phyloP scores from a whole-genome alignment of 2,888 invertebrate genomes.

The Notocelia uddmanniana region DNA sequence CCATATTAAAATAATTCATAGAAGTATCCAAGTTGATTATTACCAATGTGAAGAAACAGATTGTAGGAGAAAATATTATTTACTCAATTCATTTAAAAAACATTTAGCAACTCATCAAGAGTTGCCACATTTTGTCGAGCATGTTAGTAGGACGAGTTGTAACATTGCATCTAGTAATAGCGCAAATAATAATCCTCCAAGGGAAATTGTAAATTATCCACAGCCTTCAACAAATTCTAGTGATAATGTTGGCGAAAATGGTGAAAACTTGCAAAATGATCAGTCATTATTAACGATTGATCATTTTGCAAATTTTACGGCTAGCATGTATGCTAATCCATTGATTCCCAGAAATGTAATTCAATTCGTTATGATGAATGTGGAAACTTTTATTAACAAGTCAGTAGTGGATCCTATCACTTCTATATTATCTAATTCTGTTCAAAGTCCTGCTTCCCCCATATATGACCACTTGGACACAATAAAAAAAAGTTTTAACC shows the following conservation, averaged over 20 bases:
- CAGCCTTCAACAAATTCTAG: neutral
- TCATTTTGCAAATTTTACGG: conserved; percentile 6
- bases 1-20: neutral
- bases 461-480: neutral
- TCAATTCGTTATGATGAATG: conserved; percentile 9
- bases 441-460: neutral
- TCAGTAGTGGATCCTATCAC: conserved; percentile 2
- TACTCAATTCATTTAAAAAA: conserved; percentile 18
- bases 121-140: neutral
- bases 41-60: neutral
- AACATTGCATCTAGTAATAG: too few relatives aligned
- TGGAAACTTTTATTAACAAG: neutral
- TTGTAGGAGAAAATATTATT: conserved; percentile 7
- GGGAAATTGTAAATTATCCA: neutral
- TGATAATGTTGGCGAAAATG: neutral
- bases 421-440: conserved; percentile 5
- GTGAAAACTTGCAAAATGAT: too few relatives aligned
- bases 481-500: neutral
- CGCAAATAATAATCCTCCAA: neutral
- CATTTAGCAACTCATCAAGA: conserved; percentile 8
- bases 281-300: neutral
- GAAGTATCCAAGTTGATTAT: neutral
- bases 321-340: conserved; percentile 8
- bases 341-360: conserved; percentile 22
- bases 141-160: too few relatives aligned